Evolutionary conservation across 2,113 vertebrate species (phyloP).

Genomic region (Danionella cerebrum): DNA sequence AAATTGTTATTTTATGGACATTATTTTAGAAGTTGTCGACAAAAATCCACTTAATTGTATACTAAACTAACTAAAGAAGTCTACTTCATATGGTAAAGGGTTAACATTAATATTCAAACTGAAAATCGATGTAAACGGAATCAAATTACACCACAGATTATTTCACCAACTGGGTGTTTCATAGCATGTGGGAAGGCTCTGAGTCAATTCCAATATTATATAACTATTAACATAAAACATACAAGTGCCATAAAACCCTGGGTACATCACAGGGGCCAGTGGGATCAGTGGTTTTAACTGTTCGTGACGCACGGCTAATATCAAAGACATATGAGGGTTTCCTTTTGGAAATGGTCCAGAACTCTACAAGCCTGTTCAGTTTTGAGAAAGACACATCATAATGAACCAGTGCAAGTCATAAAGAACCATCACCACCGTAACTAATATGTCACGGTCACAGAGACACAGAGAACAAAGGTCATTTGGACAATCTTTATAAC

Average conservation of each 20-base stretch:
- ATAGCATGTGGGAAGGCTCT: constrained; percentile 1
- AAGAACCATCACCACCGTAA: constrained; percentile 11
- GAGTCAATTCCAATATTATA: constrained; percentile 17
- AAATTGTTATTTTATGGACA: no score
- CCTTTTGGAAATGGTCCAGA: constrained; percentile 14
- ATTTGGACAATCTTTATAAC: not conserved
- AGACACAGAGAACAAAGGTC: constrained; percentile 3
- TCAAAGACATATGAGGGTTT: constrained; percentile 1
- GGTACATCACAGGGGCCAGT: not conserved
- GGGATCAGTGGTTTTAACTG: not conserved
- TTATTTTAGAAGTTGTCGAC: not conserved
- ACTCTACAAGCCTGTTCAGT: constrained; percentile 10
- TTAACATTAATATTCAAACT: no score
- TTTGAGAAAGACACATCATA: constrained; percentile 3
- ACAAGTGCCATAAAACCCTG: not conserved
- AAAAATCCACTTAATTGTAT: not conserved
- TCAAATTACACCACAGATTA: no score
- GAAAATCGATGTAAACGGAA: no score
- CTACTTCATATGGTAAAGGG: no score
- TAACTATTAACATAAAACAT: constrained; percentile 12
- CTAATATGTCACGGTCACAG: constrained; percentile 21
- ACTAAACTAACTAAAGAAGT: not conserved
- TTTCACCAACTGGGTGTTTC: not conserved
- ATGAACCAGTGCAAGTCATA: constrained; percentile 9
- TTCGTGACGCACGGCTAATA: not conserved